Conservation (phyloP, 2,113 vertebrate genomes). For the Erythrocercus mccallii region DNA sequence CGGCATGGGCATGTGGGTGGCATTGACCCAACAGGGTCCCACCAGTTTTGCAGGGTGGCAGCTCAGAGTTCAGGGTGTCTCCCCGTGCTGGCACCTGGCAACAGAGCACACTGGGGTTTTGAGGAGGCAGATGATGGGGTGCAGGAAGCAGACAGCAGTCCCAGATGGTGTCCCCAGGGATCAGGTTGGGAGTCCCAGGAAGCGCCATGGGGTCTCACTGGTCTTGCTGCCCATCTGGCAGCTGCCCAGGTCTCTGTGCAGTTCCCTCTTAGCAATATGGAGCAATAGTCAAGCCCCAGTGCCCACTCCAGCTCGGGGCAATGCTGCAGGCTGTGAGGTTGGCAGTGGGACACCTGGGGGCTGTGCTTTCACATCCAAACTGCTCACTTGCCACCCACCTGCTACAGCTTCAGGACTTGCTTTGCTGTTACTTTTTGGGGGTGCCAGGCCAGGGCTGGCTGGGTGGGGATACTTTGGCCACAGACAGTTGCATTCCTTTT, state of each 20-base stretch:
- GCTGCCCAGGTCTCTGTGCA: not conserved
- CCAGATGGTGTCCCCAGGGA: not conserved
- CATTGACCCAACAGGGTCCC: not conserved
- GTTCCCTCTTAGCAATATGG: not conserved
- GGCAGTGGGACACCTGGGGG: not conserved
- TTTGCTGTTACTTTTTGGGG: not conserved
- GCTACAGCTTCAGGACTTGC: not conserved
- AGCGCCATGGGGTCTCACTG: fast-evolving
- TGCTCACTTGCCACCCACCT: not conserved
- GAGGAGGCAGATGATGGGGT: not conserved
- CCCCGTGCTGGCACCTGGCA: fast-evolving
- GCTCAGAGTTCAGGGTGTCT: not conserved
- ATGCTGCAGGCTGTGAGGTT: not conserved
- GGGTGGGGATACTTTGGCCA: not conserved
- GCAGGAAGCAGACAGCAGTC: fast-evolving
- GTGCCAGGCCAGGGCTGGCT: not conserved
- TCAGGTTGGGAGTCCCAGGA: not conserved
- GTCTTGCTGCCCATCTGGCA: fast-evolving
- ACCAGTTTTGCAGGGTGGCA: fast-evolving
- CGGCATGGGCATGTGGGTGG: fast-evolving
- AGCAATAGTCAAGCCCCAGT: not conserved
- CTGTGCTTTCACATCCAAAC: not conserved
- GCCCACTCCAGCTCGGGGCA: fast-evolving
- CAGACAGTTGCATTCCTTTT: not conserved
- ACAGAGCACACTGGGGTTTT: not conserved